Percentiles rank a stretch among this genome's conserved stretches.
Evolutionary conservation across 2,113 vertebrate genomes (phyloP).

Genomic region (Campylorhamphus procurvoides): DNA sequence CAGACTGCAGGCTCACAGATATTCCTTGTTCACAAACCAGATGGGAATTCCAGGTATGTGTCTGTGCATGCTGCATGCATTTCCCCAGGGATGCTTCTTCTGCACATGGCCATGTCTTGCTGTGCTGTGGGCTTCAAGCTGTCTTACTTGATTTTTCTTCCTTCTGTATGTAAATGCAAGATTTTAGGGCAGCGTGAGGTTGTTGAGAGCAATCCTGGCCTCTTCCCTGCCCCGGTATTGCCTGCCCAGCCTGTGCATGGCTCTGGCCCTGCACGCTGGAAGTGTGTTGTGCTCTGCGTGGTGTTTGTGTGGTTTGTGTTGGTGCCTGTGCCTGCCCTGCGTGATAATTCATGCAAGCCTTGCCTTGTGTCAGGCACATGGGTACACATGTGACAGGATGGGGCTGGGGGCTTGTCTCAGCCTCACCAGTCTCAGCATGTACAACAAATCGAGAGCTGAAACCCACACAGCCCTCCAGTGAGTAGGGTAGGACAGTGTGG

Average conservation of each 20-base stretch:
- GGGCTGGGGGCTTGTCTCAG: not conserved
- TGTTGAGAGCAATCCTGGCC: not conserved
- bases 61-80: accelerated
- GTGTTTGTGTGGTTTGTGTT: not conserved
- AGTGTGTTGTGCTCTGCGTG: accelerated
- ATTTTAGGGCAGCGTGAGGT: not conserved
- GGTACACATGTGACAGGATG: not conserved
- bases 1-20: not conserved
- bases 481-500: not conserved
- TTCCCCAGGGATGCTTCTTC: not conserved
- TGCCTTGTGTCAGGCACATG: accelerated
- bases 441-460: not conserved
- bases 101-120: not conserved
- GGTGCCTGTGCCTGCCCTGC: not conserved
- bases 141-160: not conserved
- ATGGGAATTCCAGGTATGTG: not conserved
- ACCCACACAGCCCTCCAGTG: accelerated
- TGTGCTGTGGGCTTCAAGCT: not conserved
- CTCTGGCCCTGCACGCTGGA: not conserved
- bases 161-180: not conserved
- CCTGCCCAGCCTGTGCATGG: not conserved
- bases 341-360: not conserved
- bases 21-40: not conserved
- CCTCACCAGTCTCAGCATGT: not conserved
- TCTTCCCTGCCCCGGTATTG: accelerated